Evolutionary conservation across 2,888 invertebrate species (phyloP).

Genomic region (Coelopa pilipes): DNA sequence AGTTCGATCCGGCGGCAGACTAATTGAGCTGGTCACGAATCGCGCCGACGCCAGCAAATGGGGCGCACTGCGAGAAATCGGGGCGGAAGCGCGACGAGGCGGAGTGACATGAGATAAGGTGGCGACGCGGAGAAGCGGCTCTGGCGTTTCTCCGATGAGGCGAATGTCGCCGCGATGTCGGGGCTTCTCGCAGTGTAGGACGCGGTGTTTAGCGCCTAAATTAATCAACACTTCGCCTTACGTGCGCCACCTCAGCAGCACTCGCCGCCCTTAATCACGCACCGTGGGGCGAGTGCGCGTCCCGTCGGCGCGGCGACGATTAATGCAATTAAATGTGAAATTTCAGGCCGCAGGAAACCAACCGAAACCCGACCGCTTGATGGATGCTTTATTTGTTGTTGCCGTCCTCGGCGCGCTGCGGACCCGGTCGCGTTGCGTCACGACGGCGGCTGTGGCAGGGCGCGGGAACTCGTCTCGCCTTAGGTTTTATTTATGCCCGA

Average conservation of each 20-base stretch:
- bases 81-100: no score
- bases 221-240: constrained; percentile 30
- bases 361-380: constrained; percentile 7
- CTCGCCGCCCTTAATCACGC: constrained; percentile 29
- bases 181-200: background rate
- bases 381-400: constrained; percentile 28
- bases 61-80: no score
- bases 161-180: no score
- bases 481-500: constrained; percentile 11
- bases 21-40: constrained; percentile 24
- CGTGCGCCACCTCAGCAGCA: constrained; percentile 32
- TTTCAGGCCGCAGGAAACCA: background rate
- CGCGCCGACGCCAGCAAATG: background rate
- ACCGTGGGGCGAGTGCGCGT: constrained; percentile 27
- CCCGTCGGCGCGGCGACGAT: background rate
- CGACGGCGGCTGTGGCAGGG: background rate
- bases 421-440: background rate
- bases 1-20: background rate
- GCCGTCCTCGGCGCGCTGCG: background rate
- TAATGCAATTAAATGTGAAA: background rate
- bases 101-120: no score
- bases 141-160: no score
- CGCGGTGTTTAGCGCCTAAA: constrained; percentile 8
- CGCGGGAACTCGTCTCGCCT: background rate
- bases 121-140: no score